phyloP scores from a whole-genome alignment of 2,113 vertebrate species.

The Shinisaurus crocodilurus region DNA sequence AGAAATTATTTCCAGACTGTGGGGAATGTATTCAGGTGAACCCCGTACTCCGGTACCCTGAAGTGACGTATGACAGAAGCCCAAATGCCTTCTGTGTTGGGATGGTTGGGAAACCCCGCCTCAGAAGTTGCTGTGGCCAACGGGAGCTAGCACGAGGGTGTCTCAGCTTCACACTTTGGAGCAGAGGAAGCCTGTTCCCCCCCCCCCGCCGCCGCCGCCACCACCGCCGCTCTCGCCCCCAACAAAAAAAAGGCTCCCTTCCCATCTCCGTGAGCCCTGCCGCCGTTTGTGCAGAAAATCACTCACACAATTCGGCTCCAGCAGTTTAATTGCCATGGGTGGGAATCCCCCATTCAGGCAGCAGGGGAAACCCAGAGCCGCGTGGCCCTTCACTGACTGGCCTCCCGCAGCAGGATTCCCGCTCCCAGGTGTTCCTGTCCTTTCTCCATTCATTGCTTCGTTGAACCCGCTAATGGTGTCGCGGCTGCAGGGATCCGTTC shows the following conservation, averaged over 20 bases:
- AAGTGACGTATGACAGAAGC: neutral
- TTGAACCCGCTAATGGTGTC: neutral
- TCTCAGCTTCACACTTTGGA: no score
- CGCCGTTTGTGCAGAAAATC: neutral
- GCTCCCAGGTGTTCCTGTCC: no score
- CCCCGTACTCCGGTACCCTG: neutral
- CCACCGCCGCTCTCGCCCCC: neutral
- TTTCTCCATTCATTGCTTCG: no score
- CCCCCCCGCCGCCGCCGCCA: no score
- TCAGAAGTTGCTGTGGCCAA: neutral
- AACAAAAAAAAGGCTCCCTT: neutral
- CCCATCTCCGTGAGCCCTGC: neutral
- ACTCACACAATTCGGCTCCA: neutral
- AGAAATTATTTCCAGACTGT: neutral
- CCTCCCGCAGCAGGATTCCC: neutral
- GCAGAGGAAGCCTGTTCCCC: neutral
- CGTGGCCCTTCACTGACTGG: no score
- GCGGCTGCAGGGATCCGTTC: neutral
- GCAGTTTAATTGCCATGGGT: neutral
- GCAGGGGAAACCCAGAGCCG: no score
- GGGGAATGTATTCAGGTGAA: neutral
- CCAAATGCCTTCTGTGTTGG: neutral
- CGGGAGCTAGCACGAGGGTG: no score
- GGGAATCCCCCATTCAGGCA: neutral
- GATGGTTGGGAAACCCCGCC: neutral